A percentile compares a stretch with the other conserved stretches of the same genome.
Conservation (phyloP, 2,113 vertebrate genomes). For the Neotoma lepida region DNA sequence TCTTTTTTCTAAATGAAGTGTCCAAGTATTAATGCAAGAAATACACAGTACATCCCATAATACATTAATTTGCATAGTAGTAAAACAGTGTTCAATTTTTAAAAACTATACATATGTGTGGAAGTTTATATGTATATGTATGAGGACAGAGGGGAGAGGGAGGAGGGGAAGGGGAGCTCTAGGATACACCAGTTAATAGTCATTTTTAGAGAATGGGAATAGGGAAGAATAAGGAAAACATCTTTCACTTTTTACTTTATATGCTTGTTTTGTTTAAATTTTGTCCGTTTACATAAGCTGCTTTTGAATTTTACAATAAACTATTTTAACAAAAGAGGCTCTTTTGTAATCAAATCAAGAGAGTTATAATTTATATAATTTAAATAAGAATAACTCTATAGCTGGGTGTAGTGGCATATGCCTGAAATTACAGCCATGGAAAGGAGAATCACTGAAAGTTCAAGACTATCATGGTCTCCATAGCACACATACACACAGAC, state of each 20-base stretch:
- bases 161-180: neutral
- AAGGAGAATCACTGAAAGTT: neutral
- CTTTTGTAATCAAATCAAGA: slow-evolving; percentile 54
- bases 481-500: neutral
- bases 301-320: slow-evolving; percentile 65
- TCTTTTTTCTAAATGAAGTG: slow-evolving; percentile 29
- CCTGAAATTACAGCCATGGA: neutral
- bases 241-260: slow-evolving; percentile 54
- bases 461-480: neutral
- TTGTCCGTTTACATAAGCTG: slow-evolving; percentile 36
- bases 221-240: slow-evolving; percentile 19
- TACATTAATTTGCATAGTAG: slow-evolving; percentile 49
- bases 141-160: neutral
- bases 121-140: neutral
- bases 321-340: slow-evolving; percentile 55
- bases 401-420: neutral
- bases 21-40: slow-evolving; percentile 50
- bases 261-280: slow-evolving; percentile 51
- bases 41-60: slow-evolving; percentile 35
- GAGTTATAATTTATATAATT: slow-evolving; percentile 47
- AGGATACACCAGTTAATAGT: slow-evolving; percentile 36
- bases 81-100: slow-evolving; percentile 41
- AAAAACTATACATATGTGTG: slow-evolving; percentile 24
- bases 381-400: slow-evolving; percentile 50
- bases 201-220: slow-evolving; percentile 44